Evolutionary conservation across 2,888 invertebrate species (phyloP).

Genomic region (Heteromurus nitidus): DNA sequence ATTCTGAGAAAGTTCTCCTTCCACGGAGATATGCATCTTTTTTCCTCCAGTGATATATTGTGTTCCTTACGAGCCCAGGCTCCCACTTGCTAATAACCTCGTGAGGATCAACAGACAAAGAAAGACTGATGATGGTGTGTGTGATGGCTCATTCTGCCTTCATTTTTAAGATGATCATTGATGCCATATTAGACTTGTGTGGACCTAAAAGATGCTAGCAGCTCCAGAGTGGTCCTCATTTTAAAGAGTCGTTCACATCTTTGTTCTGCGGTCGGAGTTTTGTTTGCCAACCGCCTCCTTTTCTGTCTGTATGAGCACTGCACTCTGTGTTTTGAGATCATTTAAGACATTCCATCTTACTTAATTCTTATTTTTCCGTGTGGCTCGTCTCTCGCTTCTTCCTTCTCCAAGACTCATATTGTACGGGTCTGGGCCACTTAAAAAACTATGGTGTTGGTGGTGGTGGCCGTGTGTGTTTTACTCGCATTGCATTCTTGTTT

Average conservation of each 20-base stretch:
- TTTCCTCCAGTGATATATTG: neutral
- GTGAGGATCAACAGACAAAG: neutral
- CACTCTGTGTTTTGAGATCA: slow-evolving; percentile 16
- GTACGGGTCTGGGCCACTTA: too few relatives aligned
- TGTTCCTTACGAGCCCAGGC: neutral
- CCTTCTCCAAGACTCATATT: too few relatives aligned
- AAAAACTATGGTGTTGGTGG: slow-evolving; percentile 4
- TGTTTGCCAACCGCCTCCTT: slow-evolving; percentile 37
- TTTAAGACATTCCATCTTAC: slow-evolving; percentile 14
- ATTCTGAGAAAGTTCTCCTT: neutral
- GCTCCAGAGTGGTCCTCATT: neutral
- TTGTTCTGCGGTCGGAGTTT: neutral
- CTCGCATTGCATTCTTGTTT: neutral
- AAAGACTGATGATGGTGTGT: slow-evolving; percentile 9
- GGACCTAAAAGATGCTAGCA: slow-evolving; percentile 7
- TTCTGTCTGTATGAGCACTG: slow-evolving; percentile 6
- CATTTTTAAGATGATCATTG: neutral
- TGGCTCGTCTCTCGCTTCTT: too few relatives aligned
- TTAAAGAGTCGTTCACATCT: neutral
- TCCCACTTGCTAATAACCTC: neutral
- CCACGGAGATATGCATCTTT: neutral
- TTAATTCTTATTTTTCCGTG: slow-evolving; percentile 4
- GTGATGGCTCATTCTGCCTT: slow-evolving; percentile 14
- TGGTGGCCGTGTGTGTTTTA: neutral
- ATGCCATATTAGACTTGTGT: neutral